These are phyloP conservation scores for Crotalus viridis DNA, from an alignment of 2,113 vertebrate species.

Conservation along the genomic window DNA sequence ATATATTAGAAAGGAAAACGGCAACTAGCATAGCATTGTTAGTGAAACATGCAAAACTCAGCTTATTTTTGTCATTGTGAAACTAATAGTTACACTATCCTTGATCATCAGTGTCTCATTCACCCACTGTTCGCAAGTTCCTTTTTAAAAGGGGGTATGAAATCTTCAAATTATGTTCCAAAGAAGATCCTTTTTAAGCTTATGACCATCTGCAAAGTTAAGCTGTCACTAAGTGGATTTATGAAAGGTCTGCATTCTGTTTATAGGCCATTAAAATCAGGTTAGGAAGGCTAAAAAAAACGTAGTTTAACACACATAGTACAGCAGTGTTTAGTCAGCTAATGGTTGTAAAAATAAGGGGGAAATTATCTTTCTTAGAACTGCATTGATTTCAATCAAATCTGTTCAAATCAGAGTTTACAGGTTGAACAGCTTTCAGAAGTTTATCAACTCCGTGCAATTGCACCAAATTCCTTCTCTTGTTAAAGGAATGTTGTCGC, in stretches of 20 bases:
- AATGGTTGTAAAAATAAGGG: accelerated
- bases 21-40: background rate
- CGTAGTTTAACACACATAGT: background rate
- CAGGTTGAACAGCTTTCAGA: accelerated
- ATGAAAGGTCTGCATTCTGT: background rate
- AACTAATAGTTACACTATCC: no score
- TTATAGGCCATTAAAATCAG: background rate
- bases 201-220: background rate
- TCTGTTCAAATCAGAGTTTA: background rate
- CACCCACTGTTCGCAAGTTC: accelerated
- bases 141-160: background rate
- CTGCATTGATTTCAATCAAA: background rate
- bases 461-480: background rate
- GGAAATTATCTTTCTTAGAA: background rate
- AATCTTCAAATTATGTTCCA: background rate
- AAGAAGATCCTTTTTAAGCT: background rate
- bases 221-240: background rate
- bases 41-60: no score
- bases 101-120: background rate
- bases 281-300: background rate
- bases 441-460: accelerated
- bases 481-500: accelerated
- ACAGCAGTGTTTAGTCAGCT: background rate
- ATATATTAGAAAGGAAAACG: background rate
- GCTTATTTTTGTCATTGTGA: background rate